phyloP scores from a whole-genome alignment of 2,113 vertebrate species.

The Theropithecus gelada region DNA sequence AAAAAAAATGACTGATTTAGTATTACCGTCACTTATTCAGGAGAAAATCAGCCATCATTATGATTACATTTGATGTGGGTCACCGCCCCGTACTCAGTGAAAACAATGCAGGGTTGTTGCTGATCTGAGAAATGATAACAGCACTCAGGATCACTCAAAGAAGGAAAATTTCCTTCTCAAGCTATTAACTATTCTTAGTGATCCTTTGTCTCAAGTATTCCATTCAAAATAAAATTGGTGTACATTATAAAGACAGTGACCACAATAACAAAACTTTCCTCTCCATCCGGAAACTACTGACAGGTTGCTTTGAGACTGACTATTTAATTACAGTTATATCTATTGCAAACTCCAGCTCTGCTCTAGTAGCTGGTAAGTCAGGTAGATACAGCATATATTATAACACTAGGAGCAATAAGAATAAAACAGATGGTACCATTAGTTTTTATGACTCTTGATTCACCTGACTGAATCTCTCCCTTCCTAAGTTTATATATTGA shows the following conservation, averaged over 20 bases:
- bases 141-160: neutral
- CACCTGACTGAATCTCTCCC: slow-evolving; percentile 78
- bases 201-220: rapidly evolving
- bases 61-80: neutral
- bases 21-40: neutral
- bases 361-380: slow-evolving; percentile 47
- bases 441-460: slow-evolving; percentile 82
- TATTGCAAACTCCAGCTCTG: slow-evolving; percentile 49
- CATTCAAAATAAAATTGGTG: neutral
- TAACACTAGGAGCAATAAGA: slow-evolving; percentile 48
- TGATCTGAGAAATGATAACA: neutral
- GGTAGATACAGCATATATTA: slow-evolving; percentile 65
- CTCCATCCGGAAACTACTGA: neutral
- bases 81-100: neutral
- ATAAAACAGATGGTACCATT: slow-evolving; percentile 79
- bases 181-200: rapidly evolving
- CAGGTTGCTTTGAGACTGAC: slow-evolving; percentile 26
- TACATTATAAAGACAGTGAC: neutral
- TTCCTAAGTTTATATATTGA: slow-evolving; percentile 67
- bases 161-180: neutral
- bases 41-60: neutral
- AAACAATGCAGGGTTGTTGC: neutral
- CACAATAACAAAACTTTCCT: neutral
- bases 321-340: slow-evolving; percentile 52
- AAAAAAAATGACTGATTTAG: neutral